Conservation (phyloP, 1,140 invertebrate species). For the Vanessa tameamea region DNA sequence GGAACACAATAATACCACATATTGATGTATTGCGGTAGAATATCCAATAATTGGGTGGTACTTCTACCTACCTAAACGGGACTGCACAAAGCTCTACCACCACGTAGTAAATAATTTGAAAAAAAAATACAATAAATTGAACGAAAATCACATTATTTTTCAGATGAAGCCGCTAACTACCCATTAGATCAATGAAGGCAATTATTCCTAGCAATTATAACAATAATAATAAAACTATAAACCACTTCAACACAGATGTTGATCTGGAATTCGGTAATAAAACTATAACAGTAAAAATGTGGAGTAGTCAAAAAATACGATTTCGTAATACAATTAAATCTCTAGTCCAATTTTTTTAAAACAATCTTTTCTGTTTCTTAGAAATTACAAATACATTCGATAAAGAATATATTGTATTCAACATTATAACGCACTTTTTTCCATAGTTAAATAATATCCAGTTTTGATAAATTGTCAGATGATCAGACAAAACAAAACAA, state of each 20-base stretch:
- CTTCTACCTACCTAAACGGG: no score
- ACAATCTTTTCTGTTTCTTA: not conserved
- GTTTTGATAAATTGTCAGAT: no score
- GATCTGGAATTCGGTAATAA: conserved; percentile 26
- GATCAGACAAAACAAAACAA: no score
- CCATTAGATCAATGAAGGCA: conserved; percentile 15
- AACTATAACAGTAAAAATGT: conserved; percentile 17
- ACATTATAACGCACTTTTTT: no score
- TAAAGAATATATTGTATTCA: no score
- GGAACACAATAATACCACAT: not conserved
- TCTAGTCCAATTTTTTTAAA: not conserved
- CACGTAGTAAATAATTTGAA: no score
- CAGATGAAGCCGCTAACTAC: not conserved
- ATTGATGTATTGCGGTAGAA: not conserved
- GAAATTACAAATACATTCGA: no score
- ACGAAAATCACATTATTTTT: not conserved
- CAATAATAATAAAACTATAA: conserved; percentile 22
- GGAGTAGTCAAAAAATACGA: not conserved
- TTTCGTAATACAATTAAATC: not conserved
- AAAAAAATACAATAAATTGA: not conserved
- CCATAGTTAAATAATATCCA: no score
- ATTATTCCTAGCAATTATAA: conserved; percentile 22
- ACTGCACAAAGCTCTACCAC: no score
- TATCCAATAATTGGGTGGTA: not conserved
- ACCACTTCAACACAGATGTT: conserved; percentile 14